These are phyloP conservation scores for Sardina pilchardus DNA, from an alignment of 2,113 vertebrate genomes.

Conservation along the genomic window DNA sequence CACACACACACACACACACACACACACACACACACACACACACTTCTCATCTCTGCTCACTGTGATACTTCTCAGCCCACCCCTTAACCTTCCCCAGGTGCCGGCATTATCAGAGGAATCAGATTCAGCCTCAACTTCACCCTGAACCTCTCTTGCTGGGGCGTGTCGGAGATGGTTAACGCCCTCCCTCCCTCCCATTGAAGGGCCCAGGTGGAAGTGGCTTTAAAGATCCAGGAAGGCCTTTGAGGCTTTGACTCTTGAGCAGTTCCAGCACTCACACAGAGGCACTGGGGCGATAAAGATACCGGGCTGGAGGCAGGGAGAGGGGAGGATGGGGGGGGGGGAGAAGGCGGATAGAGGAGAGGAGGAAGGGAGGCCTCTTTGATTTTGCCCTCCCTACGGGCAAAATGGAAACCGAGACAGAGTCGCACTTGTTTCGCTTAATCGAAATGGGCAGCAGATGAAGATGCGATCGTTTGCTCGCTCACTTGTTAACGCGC, in stretches of 20 bases:
- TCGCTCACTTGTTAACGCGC: background rate
- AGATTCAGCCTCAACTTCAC: background rate
- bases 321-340: background rate
- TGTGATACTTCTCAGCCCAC: background rate
- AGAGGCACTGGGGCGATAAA: background rate
- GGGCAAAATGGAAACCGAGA: background rate
- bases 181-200: background rate
- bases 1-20: background rate
- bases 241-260: background rate
- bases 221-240: conserved; percentile 1
- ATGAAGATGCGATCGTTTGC: background rate
- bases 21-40: background rate
- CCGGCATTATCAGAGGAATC: background rate
- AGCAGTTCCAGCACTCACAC: background rate
- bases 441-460: conserved; percentile 5
- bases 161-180: background rate
- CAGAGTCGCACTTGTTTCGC: background rate
- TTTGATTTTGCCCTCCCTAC: background rate
- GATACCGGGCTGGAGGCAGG: background rate
- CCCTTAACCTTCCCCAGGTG: background rate
- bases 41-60: background rate
- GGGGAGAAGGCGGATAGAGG: background rate
- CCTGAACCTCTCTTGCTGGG: background rate
- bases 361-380: background rate
- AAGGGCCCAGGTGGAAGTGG: background rate